A percentile compares a stretch with the other conserved stretches of the same genome.
phyloP scores from a whole-genome alignment of 2,888 invertebrate genomes.

The Polyommatus icarus region DNA sequence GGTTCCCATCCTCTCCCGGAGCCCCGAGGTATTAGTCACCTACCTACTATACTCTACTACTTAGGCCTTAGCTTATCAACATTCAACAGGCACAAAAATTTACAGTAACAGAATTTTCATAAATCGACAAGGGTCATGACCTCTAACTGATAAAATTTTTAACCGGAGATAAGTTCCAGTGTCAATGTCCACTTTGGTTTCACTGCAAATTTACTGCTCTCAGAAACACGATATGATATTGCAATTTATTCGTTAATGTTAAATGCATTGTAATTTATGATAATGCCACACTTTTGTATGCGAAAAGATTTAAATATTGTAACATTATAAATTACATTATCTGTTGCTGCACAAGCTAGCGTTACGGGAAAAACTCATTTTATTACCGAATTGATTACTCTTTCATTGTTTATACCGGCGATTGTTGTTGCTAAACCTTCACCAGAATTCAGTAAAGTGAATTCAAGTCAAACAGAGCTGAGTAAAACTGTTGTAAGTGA shows the following conservation, averaged over 20 bases:
- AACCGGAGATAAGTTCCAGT: neutral
- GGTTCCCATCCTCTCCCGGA: no score
- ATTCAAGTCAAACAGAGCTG: no score
- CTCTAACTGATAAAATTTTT: neutral
- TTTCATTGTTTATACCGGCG: neutral
- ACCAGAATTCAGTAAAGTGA: neutral
- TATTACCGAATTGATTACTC: neutral
- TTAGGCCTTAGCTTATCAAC: neutral
- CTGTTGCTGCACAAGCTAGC: neutral
- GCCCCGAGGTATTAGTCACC: no score
- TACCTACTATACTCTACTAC: neutral
- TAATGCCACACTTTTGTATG: neutral
- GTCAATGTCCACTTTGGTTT: neutral
- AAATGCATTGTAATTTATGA: neutral
- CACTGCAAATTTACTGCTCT: neutral
- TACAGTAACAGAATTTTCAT: neutral
- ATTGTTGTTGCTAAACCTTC: neutral
- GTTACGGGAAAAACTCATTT: slow-evolving; percentile 14
- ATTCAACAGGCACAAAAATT: neutral
- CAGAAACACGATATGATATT: neutral
- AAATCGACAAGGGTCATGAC: neutral
- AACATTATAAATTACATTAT: neutral
- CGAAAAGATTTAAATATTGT: slow-evolving; percentile 4
- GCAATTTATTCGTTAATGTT: neutral
- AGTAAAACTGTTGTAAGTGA: no score